These are phyloP conservation scores for Epinotia ramella DNA, from an alignment of 2,888 invertebrate genomes.

Conservation along the genomic window DNA sequence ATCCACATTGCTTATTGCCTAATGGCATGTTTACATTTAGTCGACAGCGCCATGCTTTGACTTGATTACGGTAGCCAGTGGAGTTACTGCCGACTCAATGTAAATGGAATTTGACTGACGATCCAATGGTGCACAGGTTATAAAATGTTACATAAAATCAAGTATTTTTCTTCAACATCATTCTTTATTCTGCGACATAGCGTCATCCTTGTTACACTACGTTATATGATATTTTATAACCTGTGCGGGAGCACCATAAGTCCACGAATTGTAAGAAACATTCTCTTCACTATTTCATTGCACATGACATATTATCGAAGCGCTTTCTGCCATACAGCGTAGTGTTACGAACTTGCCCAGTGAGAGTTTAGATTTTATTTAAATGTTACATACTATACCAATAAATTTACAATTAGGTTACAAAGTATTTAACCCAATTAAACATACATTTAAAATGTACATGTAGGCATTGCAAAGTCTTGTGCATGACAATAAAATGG, in stretches of 20 bases:
- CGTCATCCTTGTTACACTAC: too few species aligned
- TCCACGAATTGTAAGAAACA: conserved; percentile 14
- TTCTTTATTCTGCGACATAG: too few species aligned
- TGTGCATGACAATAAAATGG: background rate
- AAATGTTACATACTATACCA: too few species aligned
- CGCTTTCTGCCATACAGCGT: too few species aligned
- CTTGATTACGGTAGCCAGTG: background rate
- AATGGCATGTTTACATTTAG: background rate
- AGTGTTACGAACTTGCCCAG: too few species aligned
- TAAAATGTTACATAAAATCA: too few species aligned
- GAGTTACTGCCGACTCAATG: background rate
- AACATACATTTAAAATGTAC: conserved; percentile 6
- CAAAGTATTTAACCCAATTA: background rate
- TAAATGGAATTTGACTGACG: too few species aligned
- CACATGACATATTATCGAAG: too few species aligned
- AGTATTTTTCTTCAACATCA: too few species aligned
- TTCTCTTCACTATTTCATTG: background rate
- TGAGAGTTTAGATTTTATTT: too few species aligned
- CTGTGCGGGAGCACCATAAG: background rate
- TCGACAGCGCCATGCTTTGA: background rate
- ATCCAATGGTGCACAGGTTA: too few species aligned
- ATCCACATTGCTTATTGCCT: conserved; percentile 12
- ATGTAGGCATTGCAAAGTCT: background rate
- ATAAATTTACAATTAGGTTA: background rate
- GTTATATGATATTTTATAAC: too few species aligned